Conservation (phyloP, 2,113 vertebrate species). For the Oncorhynchus nerka region DNA sequence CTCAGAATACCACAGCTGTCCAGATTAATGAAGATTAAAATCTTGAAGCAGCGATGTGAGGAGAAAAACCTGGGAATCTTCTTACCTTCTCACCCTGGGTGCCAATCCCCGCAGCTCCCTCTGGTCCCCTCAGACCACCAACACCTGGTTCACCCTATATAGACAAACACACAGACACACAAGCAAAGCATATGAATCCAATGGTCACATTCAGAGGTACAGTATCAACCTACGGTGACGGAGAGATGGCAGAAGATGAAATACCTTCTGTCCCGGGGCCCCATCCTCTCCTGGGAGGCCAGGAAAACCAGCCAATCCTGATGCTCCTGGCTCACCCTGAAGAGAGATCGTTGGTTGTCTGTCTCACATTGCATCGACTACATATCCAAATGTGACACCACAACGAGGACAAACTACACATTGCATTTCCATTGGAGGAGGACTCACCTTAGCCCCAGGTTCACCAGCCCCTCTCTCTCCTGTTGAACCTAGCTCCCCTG, state of each 20-base stretch:
- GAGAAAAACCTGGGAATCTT: no score
- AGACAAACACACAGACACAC: slow-evolving; percentile 12
- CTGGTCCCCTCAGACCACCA: slow-evolving; percentile 76
- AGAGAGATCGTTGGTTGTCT: slow-evolving; percentile 20
- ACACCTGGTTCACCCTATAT: slow-evolving; percentile 82
- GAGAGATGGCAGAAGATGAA: not conserved
- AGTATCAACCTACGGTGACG: not conserved
- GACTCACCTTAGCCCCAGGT: slow-evolving; percentile 75
- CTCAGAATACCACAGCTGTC: not conserved
- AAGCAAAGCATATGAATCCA: slow-evolving; percentile 5
- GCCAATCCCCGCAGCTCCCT: slow-evolving; percentile 79
- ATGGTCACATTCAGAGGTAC: not conserved
- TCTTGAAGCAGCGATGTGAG: not conserved
- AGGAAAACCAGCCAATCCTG: slow-evolving; percentile 79
- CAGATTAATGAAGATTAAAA: not conserved
- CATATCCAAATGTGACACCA: not conserved
- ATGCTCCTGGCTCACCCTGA: slow-evolving; percentile 80
- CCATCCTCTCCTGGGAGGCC: slow-evolving; percentile 85
- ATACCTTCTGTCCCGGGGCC: slow-evolving; percentile 82
- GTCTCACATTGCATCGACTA: slow-evolving; percentile 59
- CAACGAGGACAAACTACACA: not conserved
- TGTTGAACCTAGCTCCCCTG: slow-evolving; percentile 76
- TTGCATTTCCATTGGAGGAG: not conserved
- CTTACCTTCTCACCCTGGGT: slow-evolving; percentile 86
- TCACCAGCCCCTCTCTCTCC: slow-evolving; percentile 80